These are phyloP conservation scores for Arnoldichthys spilopterus DNA, from an alignment of 2,797 vertebrate genomes.

Conservation along the genomic window DNA sequence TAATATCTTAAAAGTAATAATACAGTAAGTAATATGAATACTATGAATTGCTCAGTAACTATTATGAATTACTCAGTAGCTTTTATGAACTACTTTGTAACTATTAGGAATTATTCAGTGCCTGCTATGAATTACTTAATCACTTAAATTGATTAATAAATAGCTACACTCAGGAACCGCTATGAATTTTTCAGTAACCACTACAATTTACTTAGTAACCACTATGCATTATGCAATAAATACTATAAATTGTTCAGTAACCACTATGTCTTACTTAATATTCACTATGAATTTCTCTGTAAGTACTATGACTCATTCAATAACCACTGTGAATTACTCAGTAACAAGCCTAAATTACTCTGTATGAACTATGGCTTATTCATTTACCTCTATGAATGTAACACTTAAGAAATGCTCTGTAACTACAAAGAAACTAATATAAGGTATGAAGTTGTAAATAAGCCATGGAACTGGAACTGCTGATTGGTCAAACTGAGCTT, in stretches of 20 bases:
- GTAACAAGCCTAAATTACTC: background rate
- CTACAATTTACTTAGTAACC: too few relatives aligned
- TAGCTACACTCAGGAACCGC: background rate
- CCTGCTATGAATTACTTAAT: background rate
- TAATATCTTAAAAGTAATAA: background rate
- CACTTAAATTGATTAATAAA: too few relatives aligned
- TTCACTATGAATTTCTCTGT: background rate
- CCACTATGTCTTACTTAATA: background rate
- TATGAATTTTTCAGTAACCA: background rate
- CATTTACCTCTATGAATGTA: background rate
- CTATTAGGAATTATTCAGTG: background rate
- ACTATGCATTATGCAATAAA: background rate
- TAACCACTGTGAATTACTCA: background rate
- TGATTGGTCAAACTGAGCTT: background rate
- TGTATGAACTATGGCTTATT: background rate
- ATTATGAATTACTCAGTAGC: background rate
- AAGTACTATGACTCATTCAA: background rate
- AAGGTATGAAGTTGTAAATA: background rate
- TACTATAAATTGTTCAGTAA: background rate
- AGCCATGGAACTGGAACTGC: background rate
- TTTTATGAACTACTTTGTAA: background rate
- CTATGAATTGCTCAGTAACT: background rate
- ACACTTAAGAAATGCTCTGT: background rate
- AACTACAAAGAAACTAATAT: background rate
- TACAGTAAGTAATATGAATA: background rate